Conservation (phyloP, 2,797 vertebrate genomes). For the Chrysocyon brachyurus region DNA sequence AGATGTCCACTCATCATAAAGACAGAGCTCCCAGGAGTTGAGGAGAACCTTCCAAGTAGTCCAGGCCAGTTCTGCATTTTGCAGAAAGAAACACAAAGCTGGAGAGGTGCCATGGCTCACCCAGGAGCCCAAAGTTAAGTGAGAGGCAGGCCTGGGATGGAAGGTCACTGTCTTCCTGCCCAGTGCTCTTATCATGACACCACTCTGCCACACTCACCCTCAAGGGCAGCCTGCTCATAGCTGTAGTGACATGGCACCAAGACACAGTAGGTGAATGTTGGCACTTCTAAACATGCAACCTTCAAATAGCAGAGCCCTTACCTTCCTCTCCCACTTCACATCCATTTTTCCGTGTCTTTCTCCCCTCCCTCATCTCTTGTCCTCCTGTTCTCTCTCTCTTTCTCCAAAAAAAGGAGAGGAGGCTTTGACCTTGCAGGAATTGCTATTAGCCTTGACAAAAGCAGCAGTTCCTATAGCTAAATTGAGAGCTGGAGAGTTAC, state of each 20-base stretch:
- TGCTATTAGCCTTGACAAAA: slow-evolving; percentile 12
- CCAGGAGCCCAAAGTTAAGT: not conserved
- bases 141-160: not conserved
- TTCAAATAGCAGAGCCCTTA: not conserved
- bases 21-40: not conserved
- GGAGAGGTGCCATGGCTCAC: not conserved
- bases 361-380: not conserved
- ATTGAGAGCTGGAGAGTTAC: not conserved
- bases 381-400: not conserved
- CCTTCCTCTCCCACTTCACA: not conserved
- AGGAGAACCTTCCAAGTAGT: not conserved
- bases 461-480: not conserved
- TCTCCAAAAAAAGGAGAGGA: not conserved
- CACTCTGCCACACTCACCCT: not conserved
- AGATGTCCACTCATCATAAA: not conserved
- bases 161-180: not conserved
- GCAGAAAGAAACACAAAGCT: not conserved
- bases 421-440: not conserved
- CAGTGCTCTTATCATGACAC: not conserved
- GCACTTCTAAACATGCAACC: no score
- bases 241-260: rapidly evolving
- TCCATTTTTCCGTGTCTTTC: not conserved
- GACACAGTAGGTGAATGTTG: rapidly evolving
- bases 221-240: not conserved
- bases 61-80: not conserved